Base-by-base conservation (phyloP, 2,797 vertebrate species). In the Threskiornis aethiopicus region DNA sequence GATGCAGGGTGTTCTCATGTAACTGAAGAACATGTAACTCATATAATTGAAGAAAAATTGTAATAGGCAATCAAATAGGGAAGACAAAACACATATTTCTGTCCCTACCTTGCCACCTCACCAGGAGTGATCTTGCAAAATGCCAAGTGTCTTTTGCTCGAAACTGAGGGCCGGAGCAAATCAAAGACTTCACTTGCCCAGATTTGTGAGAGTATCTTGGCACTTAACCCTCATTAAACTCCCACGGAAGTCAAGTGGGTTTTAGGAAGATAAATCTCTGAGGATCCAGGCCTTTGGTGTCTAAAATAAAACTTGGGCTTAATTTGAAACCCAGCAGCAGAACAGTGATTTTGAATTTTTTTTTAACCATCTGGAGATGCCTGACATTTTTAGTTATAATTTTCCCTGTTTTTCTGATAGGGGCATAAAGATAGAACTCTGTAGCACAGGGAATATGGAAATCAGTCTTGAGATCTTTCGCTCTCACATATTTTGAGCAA, bases 361-460 rank as follows among this genome's bases (percentile, higher is more conserved):
- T 93, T 88, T 86, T 18, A 78, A 31, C 88, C 73, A 90, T 95
- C 90, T 94, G 90, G 88, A 93, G 58, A 76, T 58, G 65, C 47
- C 49, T 95, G 83, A 47, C 72, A 52, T 72, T 93, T 94, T 79
- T 86, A 84, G 77, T 62, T 80, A 16, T 16, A 26, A 19, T 80
- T 90, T 90, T 44, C 66, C 51, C 62, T 94, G 62, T 62, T 95
- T 93, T 95, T 91, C 80, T 89, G 69, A 35, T 69, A 84, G 42
- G 51, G 33, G 6, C 69, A 47, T 41, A 93, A 95, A 94, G 83
- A 96, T 86, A 94, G 92, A 96, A 28, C 58, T 61, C 65, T 69
- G 49, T 79, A 79, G 80, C 69, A 88, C 0, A 54, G 66, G 39
- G 39, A 90, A 82, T 84, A 93, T 89, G 85, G 92, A 96, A 92